Percentiles rank a stretch among this genome's conserved stretches.
These are phyloP conservation scores for Sebastes kiyomatsui DNA, from an alignment of 2,797 vertebrate species.

Conservation along the genomic window DNA sequence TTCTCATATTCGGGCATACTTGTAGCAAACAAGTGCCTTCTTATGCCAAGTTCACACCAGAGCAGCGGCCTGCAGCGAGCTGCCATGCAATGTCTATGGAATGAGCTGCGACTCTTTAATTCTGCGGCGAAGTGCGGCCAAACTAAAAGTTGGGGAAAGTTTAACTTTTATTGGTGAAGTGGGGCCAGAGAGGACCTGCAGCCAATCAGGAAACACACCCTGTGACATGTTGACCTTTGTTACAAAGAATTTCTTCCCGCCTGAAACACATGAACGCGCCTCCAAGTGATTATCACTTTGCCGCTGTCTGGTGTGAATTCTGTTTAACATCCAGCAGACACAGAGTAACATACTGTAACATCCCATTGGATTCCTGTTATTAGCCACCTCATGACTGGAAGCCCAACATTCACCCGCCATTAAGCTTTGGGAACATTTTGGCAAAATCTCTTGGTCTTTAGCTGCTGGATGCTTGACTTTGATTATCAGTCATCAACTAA, in stretches of 20 bases:
- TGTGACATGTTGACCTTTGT: too few relatives aligned
- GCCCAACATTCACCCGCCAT: background rate
- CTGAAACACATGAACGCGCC: too few relatives aligned
- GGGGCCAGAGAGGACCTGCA: too few relatives aligned
- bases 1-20: background rate
- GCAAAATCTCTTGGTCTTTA: background rate
- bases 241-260: too few relatives aligned
- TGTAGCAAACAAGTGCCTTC: background rate
- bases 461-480: background rate
- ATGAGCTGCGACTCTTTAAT: too few relatives aligned
- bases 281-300: too few relatives aligned
- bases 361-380: background rate
- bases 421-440: background rate
- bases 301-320: too few relatives aligned
- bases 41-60: background rate
- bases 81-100: too few relatives aligned
- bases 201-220: too few relatives aligned
- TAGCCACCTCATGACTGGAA: background rate
- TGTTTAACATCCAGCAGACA: background rate
- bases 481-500: too few relatives aligned
- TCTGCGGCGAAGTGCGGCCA: too few relatives aligned
- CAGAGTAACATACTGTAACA: background rate
- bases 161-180: fast-evolving
- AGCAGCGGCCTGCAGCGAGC: background rate
- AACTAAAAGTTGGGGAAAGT: too few relatives aligned